These are phyloP conservation scores for Podotricha telesiphe DNA, from an alignment of 2,888 invertebrate species.

Conservation along the genomic window DNA sequence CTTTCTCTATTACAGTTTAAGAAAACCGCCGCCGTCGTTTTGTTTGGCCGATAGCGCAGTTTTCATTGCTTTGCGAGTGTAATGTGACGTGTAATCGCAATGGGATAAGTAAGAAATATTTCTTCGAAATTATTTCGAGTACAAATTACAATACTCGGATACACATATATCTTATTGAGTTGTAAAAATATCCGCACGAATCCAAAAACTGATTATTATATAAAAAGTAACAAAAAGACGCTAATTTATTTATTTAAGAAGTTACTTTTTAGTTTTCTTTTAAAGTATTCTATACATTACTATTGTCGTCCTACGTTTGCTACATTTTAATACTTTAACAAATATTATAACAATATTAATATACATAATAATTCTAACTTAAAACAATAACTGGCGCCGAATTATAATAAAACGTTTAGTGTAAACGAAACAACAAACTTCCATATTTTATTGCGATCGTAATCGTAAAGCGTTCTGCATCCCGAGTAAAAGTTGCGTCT, in stretches of 20 bases:
- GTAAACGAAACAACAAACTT: conserved; percentile 76
- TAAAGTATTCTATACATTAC: too few relatives aligned
- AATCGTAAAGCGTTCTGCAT: conserved; percentile 76
- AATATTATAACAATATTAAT: conserved; percentile 4
- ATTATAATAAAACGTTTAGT: conserved; percentile 82
- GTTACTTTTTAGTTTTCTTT: too few relatives aligned
- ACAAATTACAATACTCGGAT: not conserved
- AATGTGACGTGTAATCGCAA: conserved; percentile 60
- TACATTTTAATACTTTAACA: too few relatives aligned
- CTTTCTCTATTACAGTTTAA: conserved; percentile 83
- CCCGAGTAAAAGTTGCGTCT: conserved; percentile 71
- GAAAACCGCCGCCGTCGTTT: conserved; percentile 72
- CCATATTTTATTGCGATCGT: conserved; percentile 83
- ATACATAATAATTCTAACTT: conserved; percentile 46
- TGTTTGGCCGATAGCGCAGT: conserved; percentile 77
- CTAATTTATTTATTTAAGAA: too few relatives aligned
- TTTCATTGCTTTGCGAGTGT: conserved; percentile 62
- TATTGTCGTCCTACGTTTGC: too few relatives aligned
- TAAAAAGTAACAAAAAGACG: too few relatives aligned
- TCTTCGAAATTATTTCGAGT: not conserved
- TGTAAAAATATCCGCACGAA: too few relatives aligned
- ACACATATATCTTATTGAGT: not conserved
- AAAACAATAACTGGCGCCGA: conserved; percentile 63
- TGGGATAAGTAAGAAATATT: conserved; percentile 39
- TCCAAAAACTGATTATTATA: too few relatives aligned